Conservation (phyloP, 2,888 invertebrate species). For the Sympetrum striolatum region DNA sequence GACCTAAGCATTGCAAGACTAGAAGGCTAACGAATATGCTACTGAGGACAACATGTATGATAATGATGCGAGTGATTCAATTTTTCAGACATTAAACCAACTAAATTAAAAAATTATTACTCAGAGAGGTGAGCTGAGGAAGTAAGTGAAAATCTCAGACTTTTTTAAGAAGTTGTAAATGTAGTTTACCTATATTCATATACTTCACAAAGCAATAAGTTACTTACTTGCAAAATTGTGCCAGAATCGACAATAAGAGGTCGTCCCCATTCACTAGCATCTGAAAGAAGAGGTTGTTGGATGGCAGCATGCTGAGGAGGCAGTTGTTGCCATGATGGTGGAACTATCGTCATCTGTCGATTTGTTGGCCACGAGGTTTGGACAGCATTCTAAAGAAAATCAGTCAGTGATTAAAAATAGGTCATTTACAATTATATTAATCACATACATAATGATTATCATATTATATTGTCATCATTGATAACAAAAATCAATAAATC, state of each 20-base stretch:
- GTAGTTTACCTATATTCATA: too few species aligned
- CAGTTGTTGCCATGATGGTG: conserved; percentile 84
- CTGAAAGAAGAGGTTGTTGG: conserved; percentile 68
- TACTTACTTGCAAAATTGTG: conserved; percentile 71
- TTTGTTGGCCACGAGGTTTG: conserved; percentile 74
- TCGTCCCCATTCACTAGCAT: conserved; percentile 73
- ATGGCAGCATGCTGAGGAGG: conserved; percentile 69
- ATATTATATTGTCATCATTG: not conserved
- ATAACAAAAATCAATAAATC: not conserved
- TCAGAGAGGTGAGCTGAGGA: too few species aligned
- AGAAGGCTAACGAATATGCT: too few species aligned
- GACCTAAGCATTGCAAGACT: too few species aligned
- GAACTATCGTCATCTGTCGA: conserved; percentile 82
- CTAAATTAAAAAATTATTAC: too few species aligned
- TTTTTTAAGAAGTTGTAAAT: too few species aligned
- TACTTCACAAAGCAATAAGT: too few species aligned
- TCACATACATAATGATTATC: not conserved
- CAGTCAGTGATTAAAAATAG: not conserved
- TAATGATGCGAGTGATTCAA: too few species aligned
- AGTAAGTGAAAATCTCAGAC: too few species aligned
- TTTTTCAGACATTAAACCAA: too few species aligned
- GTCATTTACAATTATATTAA: not conserved
- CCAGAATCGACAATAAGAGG: conserved; percentile 80
- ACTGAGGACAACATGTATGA: too few species aligned
- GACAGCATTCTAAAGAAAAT: conserved; percentile 66